These are phyloP conservation scores for Picathartes gymnocephalus DNA, from an alignment of 2,113 vertebrate genomes.

Conservation along the genomic window DNA sequence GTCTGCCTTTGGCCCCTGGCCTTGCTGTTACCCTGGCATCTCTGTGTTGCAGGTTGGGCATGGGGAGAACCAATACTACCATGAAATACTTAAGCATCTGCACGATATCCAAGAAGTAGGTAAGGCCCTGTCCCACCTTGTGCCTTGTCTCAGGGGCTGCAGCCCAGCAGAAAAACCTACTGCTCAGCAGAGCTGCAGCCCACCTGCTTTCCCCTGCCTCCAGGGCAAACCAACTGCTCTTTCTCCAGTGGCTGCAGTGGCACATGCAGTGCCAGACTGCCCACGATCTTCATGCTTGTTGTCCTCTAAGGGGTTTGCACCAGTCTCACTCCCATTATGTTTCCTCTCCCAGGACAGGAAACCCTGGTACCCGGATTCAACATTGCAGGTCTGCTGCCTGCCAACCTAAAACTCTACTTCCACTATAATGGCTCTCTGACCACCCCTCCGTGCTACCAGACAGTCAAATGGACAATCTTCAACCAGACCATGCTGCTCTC, in stretches of 20 bases:
- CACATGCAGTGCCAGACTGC: background rate
- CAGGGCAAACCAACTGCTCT: background rate
- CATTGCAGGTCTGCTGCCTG: slow-evolving; percentile 76
- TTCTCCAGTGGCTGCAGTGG: background rate
- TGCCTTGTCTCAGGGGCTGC: background rate
- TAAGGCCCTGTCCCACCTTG: background rate
- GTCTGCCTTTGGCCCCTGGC: fast-evolving
- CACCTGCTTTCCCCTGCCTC: background rate
- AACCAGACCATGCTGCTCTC: slow-evolving; percentile 81
- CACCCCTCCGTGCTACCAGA: slow-evolving; percentile 82
- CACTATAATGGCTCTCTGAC: slow-evolving; percentile 85
- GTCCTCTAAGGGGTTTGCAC: background rate
- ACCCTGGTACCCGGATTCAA: slow-evolving; percentile 76
- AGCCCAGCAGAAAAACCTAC: background rate
- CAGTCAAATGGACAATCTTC: slow-evolving; percentile 86
- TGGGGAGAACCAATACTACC: slow-evolving; percentile 67
- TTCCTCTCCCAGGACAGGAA: slow-evolving; percentile 64
- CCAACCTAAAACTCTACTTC: slow-evolving; percentile 76
- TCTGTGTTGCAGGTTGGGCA: slow-evolving; percentile 68
- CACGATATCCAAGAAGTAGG: slow-evolving; percentile 53
- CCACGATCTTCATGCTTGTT: background rate
- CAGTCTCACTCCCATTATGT: background rate
- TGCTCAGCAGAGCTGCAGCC: fast-evolving
- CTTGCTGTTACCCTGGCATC: background rate
- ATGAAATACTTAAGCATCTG: slow-evolving; percentile 65